phyloP scores from a whole-genome alignment of 1,140 invertebrate genomes.

The Penaeus vannamei region DNA sequence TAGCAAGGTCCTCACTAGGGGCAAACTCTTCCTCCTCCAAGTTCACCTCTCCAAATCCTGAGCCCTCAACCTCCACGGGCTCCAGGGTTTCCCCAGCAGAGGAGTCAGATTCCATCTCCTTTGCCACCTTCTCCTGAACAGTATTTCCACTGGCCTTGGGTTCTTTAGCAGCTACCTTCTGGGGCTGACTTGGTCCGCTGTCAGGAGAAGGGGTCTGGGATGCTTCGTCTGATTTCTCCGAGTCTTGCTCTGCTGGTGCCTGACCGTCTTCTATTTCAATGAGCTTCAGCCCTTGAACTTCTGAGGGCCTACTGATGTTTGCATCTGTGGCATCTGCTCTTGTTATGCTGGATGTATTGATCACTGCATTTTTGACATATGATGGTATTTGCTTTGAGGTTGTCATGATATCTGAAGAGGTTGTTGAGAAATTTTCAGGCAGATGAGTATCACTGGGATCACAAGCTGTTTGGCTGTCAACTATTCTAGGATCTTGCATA shows the following conservation, averaged over 20 bases:
- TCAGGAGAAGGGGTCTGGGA: background rate
- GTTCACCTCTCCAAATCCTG: constrained; percentile 23
- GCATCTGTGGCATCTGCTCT: constrained; percentile 37
- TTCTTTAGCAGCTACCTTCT: constrained; percentile 26
- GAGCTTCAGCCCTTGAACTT: background rate
- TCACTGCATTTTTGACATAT: constrained; percentile 56
- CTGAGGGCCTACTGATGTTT: background rate
- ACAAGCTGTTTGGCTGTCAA: constrained; percentile 45
- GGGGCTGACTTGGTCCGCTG: background rate
- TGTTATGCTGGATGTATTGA: constrained; percentile 57
- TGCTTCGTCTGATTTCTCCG: constrained; percentile 4
- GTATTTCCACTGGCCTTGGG: background rate
- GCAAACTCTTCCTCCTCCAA: constrained; percentile 31
- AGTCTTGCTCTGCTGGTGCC: background rate
- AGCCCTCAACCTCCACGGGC: constrained; percentile 35
- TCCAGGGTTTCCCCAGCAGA: constrained; percentile 32
- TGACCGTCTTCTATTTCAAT: constrained; percentile 1
- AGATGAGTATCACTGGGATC: constrained; percentile 28
- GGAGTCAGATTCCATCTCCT: constrained; percentile 17
- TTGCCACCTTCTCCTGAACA: constrained; percentile 5
- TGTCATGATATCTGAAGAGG: constrained; percentile 44
- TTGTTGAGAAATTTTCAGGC: constrained; percentile 57
- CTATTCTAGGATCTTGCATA: constrained; percentile 59
- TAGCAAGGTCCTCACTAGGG: constrained; percentile 13
- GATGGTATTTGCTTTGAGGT: constrained; percentile 8